Conservation (phyloP, 35 echinoderm and acorn worm species). For the Apostichopus californicus region DNA sequence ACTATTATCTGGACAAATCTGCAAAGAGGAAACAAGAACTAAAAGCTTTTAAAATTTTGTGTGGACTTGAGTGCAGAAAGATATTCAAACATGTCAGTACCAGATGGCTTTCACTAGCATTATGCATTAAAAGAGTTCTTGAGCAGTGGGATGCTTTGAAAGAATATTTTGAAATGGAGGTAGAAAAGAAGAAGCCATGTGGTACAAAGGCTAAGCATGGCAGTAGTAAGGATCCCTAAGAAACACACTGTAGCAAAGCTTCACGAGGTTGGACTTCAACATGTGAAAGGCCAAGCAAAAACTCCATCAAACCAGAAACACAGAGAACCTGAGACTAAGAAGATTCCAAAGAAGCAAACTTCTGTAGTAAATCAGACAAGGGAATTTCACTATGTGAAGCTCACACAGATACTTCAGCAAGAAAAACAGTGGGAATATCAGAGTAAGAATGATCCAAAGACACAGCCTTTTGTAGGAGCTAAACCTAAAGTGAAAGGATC, state of each 20-base stretch:
- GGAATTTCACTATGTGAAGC: too few relatives aligned
- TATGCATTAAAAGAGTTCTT: not conserved
- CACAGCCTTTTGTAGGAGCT: too few relatives aligned
- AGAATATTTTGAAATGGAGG: conserved; percentile 44
- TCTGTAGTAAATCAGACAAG: not conserved
- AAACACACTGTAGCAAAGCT: not conserved
- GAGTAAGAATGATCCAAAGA: too few relatives aligned
- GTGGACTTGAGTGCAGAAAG: conserved; percentile 18
- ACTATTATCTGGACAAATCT: conserved; percentile 64
- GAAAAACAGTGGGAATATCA: too few relatives aligned
- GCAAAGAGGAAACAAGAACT: conserved; percentile 66
- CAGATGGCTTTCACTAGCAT: conserved; percentile 13
- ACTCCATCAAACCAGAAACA: not conserved
- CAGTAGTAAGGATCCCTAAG: not conserved
- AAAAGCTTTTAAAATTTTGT: conserved; percentile 53
- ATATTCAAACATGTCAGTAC: conserved; percentile 13
- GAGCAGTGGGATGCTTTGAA: conserved; percentile 1
- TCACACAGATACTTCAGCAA: too few relatives aligned
- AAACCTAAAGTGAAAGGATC: too few relatives aligned
- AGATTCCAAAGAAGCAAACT: not conserved
- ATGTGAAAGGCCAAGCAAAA: not conserved
- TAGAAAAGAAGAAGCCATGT: not conserved
- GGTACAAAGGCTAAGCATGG: not conserved
- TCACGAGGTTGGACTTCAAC: not conserved
- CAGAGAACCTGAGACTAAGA: not conserved